Percentiles rank a stretch among this genome's conserved stretches.
Conservation (phyloP, 1,140 invertebrate genomes). For the Drosophila subpulchrella region DNA sequence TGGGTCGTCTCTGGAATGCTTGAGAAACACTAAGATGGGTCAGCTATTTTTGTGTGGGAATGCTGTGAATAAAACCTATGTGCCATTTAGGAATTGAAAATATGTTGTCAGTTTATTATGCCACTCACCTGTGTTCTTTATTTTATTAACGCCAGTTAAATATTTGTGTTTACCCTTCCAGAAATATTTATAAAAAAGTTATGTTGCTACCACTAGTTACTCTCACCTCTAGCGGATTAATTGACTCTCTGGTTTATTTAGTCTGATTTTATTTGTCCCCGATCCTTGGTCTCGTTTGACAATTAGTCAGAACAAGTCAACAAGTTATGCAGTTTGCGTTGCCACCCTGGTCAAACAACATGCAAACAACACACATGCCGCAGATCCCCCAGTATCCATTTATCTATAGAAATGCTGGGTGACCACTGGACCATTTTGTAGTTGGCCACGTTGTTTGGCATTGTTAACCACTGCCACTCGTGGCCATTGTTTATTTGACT, state of each 20-base stretch:
- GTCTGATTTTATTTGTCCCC: conserved; percentile 24
- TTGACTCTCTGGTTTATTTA: conserved; percentile 7
- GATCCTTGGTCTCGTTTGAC: conserved; percentile 43
- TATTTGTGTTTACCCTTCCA: too few relatives aligned
- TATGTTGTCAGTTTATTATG: neutral
- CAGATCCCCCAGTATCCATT: conserved; percentile 1
- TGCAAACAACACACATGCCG: conserved; percentile 61
- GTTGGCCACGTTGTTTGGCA: conserved; percentile 60
- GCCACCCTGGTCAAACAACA: conserved; percentile 52
- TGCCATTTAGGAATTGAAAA: neutral
- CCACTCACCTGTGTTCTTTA: too few relatives aligned
- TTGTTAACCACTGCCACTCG: conserved; percentile 71
- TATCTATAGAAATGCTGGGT: conserved; percentile 14
- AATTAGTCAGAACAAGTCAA: conserved; percentile 70
- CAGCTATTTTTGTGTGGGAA: conserved; percentile 16
- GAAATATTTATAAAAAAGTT: too few relatives aligned
- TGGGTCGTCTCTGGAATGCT: conserved; percentile 2
- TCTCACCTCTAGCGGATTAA: conserved; percentile 11
- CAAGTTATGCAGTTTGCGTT: conserved; percentile 54
- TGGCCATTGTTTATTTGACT: conserved; percentile 63
- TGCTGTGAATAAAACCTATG: neutral
- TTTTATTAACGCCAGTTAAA: too few relatives aligned
- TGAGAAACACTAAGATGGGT: conserved; percentile 3
- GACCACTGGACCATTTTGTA: conserved; percentile 61
- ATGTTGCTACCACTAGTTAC: neutral